Evolutionary conservation across 2,888 invertebrate genomes (phyloP), one percentile per base, ranked within the genome.

Genomic region (Lucinisca nassula): DNA sequence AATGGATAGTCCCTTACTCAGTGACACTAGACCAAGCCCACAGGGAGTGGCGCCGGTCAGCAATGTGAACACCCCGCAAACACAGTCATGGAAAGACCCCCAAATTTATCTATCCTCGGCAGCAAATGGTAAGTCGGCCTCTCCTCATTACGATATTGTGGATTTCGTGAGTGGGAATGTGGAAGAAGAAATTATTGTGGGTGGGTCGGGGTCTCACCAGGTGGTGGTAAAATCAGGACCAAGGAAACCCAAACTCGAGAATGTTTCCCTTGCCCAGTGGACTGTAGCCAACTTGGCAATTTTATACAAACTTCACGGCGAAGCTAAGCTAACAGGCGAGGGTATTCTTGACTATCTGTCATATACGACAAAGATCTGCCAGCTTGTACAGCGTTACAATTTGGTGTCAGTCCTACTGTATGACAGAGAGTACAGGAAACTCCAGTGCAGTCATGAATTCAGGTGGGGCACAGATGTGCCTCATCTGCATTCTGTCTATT

Each of bases 351-450:
- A 72, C 72, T 40, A 38, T 12, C 61, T 30, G 21, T 72, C 72
- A 67, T 35, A 67, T 30, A 67, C 30, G 6, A 67, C 67, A 6
- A 67, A 67, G 35, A 21, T 67, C 12, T 72, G 40, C 37, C 72
- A 72, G 21, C 40, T 72, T 3, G 40, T 72, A 24, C 72, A 72
- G 38, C 35, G n/a, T n/a, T 72, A 37, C 12, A 72, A 8, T 24
- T 6, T 37, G 14, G 72, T 72, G 14, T 72, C 72, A 6, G 72
- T 72, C 14, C 24, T 72, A 14, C 4, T 72, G 72, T 72, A 27
- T 30, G 67, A 67, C 30, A 67, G 67, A 17, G 67, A 67, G 67
- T 67, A 67, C 67, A 67, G 67, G n/a, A 10, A 72, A 24, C 21
- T 72, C 1, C 72, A 72, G 30, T 35, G 37, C 2, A 35, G n/a